Percentiles rank a stretch among this genome's conserved stretches.
These are phyloP conservation scores for Drosophila asahinai DNA, from an alignment of 1,140 invertebrate genomes.

Conservation along the genomic window DNA sequence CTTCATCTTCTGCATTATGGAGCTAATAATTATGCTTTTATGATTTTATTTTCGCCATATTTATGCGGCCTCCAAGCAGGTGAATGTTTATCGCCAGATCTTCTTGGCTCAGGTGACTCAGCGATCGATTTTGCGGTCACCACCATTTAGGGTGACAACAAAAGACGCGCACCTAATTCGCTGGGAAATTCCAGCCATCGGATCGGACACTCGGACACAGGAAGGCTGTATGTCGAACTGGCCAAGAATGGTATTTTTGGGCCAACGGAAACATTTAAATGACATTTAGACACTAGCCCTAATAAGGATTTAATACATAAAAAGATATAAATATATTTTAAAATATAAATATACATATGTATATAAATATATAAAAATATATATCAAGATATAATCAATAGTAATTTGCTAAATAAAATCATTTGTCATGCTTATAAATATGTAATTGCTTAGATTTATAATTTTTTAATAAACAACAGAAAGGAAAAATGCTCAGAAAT, in stretches of 20 bases:
- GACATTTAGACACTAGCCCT: too few species aligned
- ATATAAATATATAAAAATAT: not conserved
- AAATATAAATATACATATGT: not conserved
- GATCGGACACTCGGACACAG: not conserved
- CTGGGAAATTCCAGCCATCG: constrained; percentile 25
- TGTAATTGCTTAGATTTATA: too few species aligned
- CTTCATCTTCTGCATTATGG: too few species aligned
- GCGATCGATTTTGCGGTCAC: constrained; percentile 26
- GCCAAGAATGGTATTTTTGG: constrained; percentile 9
- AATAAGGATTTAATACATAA: not conserved
- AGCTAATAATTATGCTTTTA: constrained; percentile 57
- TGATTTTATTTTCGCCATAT: constrained; percentile 52
- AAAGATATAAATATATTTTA: not conserved
- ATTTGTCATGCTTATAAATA: too few species aligned
- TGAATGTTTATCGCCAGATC: constrained; percentile 43
- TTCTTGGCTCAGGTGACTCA: constrained; percentile 50
- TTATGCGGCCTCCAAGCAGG: constrained; percentile 59
- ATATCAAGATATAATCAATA: too few species aligned
- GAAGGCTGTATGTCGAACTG: not conserved
- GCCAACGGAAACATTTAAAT: not conserved
- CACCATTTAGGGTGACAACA: constrained; percentile 50
- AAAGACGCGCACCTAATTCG: constrained; percentile 1
- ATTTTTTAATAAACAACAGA: too few species aligned
- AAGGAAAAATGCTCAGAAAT: too few species aligned
- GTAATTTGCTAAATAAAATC: too few species aligned